phyloP scores from a whole-genome alignment of 2,797 vertebrate species.

The Intellagama lesueurii region DNA sequence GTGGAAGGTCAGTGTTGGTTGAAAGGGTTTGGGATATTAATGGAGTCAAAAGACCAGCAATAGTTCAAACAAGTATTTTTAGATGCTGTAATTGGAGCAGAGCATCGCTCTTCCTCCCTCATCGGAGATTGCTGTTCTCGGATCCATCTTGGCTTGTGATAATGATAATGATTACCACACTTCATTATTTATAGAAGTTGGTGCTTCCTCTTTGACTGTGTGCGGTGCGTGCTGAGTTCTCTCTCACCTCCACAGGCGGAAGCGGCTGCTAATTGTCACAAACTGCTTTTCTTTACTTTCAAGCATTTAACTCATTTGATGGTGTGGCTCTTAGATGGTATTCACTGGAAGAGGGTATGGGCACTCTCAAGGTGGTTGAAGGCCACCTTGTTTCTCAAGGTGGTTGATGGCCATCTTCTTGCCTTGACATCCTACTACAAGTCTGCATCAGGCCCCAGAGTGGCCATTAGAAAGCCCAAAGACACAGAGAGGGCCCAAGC shows the following conservation, averaged over 20 bases:
- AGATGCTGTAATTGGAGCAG: conserved; percentile 70
- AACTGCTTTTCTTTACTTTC: conserved; percentile 64
- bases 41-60: conserved; percentile 33
- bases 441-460: too few species aligned
- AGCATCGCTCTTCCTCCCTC: conserved; percentile 66
- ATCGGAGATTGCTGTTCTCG: conserved; percentile 60
- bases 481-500: too few species aligned
- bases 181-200: conserved; percentile 76
- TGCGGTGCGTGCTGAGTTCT: conserved; percentile 57
- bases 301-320: conserved; percentile 54
- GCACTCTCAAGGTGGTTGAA: too few species aligned
- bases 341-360: not conserved
- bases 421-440: too few species aligned
- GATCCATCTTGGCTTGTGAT: conserved; percentile 71
- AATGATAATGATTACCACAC: conserved; percentile 76
- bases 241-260: conserved; percentile 70
- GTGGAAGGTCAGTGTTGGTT: not conserved
- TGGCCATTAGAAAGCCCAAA: too few species aligned
- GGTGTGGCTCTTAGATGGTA: not conserved
- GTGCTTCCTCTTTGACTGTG: conserved; percentile 66
- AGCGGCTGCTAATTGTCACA: conserved; percentile 54
- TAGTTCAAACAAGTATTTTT: conserved; percentile 66
- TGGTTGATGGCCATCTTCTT: too few species aligned
- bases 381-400: too few species aligned
- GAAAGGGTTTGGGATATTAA: conserved; percentile 16